Evolutionary conservation across 2,888 invertebrate species (phyloP).

Genomic region (Rhyacophila evoluta): DNA sequence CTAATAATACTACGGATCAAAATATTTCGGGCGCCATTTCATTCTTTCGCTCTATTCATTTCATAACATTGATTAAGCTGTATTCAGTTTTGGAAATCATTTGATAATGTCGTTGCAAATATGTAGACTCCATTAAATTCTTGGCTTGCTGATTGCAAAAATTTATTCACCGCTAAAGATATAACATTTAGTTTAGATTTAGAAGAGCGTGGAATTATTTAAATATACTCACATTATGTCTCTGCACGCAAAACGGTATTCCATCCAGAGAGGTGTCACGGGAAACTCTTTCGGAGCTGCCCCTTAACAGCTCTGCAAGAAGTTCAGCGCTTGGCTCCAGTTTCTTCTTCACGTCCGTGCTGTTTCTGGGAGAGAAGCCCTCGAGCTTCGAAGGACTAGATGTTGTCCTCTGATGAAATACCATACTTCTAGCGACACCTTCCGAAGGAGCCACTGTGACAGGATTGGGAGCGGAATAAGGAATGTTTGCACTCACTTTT

Average conservation of each 20-base stretch:
- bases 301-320: constrained; percentile 81
- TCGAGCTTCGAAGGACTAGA: constrained; percentile 85
- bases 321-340: constrained; percentile 75
- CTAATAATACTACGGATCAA: no score
- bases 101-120: no score
- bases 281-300: constrained; percentile 83
- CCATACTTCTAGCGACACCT: constrained; percentile 60
- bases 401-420: constrained; percentile 81
- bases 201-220: no score
- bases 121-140: no score
- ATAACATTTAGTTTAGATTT: no score
- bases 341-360: constrained; percentile 55
- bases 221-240: constrained; percentile 68
- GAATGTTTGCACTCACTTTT: constrained; percentile 73
- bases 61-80: no score
- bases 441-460: constrained; percentile 65
- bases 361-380: constrained; percentile 62
- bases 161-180: no score
- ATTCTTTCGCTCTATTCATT: no score
- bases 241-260: constrained; percentile 67
- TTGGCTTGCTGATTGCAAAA: no score
- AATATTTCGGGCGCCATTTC: background rate
- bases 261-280: constrained; percentile 70
- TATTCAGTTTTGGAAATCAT: no score
- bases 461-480: constrained; percentile 63